These are phyloP conservation scores for Nicator chloris DNA, from an alignment of 2,113 vertebrate species.

Conservation along the genomic window DNA sequence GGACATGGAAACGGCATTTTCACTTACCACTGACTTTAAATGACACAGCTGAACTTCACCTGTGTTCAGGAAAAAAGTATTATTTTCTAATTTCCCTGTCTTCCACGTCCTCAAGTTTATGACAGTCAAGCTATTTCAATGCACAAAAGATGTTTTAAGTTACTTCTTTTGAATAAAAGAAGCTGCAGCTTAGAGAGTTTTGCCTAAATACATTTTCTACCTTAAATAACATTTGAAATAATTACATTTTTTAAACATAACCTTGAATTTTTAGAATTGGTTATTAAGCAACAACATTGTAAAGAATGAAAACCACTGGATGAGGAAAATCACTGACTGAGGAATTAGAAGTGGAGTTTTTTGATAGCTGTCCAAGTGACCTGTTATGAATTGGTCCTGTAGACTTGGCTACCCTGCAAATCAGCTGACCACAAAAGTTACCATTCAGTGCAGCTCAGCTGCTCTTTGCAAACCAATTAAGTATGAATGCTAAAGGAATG, in stretches of 20 bases:
- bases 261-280: not conserved
- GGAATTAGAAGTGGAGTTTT: not conserved
- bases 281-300: not conserved
- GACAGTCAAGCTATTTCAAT: not conserved
- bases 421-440: not conserved
- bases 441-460: not conserved
- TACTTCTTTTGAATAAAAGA: not conserved
- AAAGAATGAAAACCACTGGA: not conserved
- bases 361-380: not conserved
- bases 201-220: not conserved
- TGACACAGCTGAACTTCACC: not conserved
- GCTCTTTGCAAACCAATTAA: not conserved
- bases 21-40: not conserved
- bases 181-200: not conserved
- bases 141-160: not conserved
- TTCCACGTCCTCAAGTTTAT: not conserved
- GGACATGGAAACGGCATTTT: not conserved
- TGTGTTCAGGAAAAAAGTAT: not conserved
- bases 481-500: not conserved
- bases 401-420: not conserved
- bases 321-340: not conserved
- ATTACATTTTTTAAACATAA: not conserved
- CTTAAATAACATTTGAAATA: not conserved
- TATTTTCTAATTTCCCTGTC: not conserved
- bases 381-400: not conserved